A percentile compares a stretch with the other conserved stretches of the same genome.
Conservation (phyloP, 2,113 vertebrate species). For the Cryptotis parvus region DNA sequence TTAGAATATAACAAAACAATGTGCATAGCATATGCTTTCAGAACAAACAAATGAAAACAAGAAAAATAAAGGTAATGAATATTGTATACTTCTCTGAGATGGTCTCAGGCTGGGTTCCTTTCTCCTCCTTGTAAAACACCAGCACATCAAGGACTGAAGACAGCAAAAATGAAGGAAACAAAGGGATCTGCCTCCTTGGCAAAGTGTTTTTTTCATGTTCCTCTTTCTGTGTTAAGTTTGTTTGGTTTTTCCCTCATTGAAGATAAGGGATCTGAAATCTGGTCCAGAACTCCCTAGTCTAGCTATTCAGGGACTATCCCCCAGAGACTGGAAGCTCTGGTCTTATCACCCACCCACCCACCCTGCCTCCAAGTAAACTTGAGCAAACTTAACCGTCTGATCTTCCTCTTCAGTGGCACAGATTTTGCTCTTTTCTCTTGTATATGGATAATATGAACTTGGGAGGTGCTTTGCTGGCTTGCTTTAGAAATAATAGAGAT, state of each 20-base stretch:
- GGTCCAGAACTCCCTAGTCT: constrained; percentile 1
- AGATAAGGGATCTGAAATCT: constrained; percentile 44
- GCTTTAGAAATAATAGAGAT: neutral
- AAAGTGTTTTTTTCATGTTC: neutral
- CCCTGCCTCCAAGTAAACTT: neutral
- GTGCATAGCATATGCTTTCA: neutral
- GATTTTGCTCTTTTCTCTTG: constrained; percentile 10
- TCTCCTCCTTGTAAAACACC: neutral
- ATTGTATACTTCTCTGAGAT: neutral
- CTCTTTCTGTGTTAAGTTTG: constrained; percentile 1
- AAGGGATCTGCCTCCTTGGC: neutral
- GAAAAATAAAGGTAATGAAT: neutral
- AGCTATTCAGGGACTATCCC: neutral
- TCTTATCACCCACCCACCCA: neutral
- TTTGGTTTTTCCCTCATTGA: constrained; percentile 24
- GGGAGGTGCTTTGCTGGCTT: neutral
- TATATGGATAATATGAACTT: neutral
- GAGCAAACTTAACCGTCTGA: neutral
- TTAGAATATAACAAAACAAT: neutral
- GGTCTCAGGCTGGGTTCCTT: neutral
- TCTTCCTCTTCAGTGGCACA: constrained; percentile 29
- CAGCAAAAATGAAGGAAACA: neutral
- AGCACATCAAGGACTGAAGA: neutral
- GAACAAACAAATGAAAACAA: neutral
- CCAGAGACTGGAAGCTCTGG: neutral